Evolutionary conservation across 2,113 vertebrate genomes (phyloP), one percentile per base, ranked within the genome.

Genomic region (Spea multiplicata): DNA sequence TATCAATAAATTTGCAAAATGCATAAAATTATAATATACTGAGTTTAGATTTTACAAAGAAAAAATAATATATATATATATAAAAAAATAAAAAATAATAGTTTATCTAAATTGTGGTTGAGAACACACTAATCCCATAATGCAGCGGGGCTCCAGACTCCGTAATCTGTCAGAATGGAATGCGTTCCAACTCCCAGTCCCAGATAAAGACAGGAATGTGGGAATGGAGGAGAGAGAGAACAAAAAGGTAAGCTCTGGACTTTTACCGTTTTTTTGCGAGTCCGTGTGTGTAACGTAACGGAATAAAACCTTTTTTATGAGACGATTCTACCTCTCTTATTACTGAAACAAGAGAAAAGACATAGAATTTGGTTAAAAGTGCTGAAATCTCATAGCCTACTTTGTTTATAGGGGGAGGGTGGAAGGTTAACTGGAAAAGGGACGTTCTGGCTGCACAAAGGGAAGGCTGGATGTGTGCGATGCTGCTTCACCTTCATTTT

Each of bases 121-220:
- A 9, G 61, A 30, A 64, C 16, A 59, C 55, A 14, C 14, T 68
- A 76, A 57, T 80, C 77, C 70, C 77, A 73, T 59, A 47, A 73
- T 80, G 77, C 77, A 73, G 5, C 44, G 50, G 77, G 76, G 46
- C 47, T 14, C 16, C 13, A 17, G 57, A 64, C 62, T 73, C 70
- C 65, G 68, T 71, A 78, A 78, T 78, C 76, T 80, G 69, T 80
- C 77, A 66, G 49, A 47, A 62, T 71, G 70, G 77, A 80, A 80
- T 80, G 76, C 47, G 69, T 72, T 53, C 59, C 62, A 53, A 59
- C 71, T 80, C 77, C 70, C 71, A 53, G 71, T 80, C 70, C 50
- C 62, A 80, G 70, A 80, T 80, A 80, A 80, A 57, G 72, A 62
- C 14, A 50, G 70, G 77, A 76, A 76, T 76, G 74, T 76, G 74